A percentile compares a stretch with the other conserved stretches of the same genome.
phyloP scores from a whole-genome alignment of 2,797 vertebrate species.

The Betta splendens region DNA sequence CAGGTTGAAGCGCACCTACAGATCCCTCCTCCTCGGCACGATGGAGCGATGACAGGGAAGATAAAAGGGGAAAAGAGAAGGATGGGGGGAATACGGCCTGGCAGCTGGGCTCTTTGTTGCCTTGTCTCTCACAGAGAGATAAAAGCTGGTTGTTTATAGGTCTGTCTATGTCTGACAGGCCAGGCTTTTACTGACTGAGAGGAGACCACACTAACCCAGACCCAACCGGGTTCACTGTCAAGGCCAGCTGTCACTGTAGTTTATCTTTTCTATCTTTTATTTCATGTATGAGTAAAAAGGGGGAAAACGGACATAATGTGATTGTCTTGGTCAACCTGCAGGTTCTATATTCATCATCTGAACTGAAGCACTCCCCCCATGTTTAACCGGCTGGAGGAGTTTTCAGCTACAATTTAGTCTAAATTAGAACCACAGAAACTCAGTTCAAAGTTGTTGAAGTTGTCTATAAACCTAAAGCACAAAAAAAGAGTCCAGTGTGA shows the following conservation, averaged over 20 bases:
- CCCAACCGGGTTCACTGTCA: conserved; percentile 38
- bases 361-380: too few relatives aligned
- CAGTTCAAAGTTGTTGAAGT: too few relatives aligned
- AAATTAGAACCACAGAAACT: too few relatives aligned
- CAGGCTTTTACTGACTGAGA: conserved; percentile 57
- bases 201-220: conserved; percentile 45
- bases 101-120: conserved; percentile 81
- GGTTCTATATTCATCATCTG: too few relatives aligned
- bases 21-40: conserved; percentile 45
- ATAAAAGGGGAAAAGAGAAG: conserved; percentile 72
- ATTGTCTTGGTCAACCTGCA: too few relatives aligned
- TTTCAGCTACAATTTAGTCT: too few relatives aligned
- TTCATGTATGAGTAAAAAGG: too few relatives aligned
- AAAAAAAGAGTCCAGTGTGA: conserved; percentile 38
- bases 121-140: conserved; percentile 71
- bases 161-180: conserved; percentile 73
- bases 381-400: too few relatives aligned
- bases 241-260: conserved; percentile 1
- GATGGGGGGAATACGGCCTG: conserved; percentile 43
- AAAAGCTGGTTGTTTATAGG: conserved; percentile 79
- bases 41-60: conserved; percentile 71
- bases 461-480: too few relatives aligned
- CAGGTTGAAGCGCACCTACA: conserved; percentile 51
- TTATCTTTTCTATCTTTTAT: too few relatives aligned
- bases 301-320: too few relatives aligned